phyloP scores from a whole-genome alignment of 2,888 invertebrate genomes.

The Crematogaster levior region DNA sequence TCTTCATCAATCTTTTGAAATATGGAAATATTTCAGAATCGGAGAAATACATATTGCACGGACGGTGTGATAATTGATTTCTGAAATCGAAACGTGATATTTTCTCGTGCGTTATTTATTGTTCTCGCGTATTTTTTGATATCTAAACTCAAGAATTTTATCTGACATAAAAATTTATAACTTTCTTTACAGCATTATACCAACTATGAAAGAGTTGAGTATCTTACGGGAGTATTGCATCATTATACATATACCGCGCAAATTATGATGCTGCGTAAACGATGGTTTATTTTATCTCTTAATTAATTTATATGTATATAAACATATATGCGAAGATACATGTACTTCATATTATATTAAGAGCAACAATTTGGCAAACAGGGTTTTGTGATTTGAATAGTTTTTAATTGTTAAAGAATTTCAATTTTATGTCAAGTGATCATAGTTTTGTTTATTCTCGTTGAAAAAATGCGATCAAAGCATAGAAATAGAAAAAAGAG shows the following conservation, averaged over 20 bases:
- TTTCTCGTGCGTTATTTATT: neutral
- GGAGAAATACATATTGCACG: slow-evolving; percentile 7
- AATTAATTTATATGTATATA: slow-evolving; percentile 25
- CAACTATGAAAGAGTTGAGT: neutral
- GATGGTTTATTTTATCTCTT: neutral
- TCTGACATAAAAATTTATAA: neutral
- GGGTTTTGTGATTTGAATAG: neutral
- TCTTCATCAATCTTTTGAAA: neutral
- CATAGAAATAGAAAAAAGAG: neutral
- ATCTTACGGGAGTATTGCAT: neutral
- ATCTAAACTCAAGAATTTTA: neutral
- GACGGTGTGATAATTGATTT: neutral
- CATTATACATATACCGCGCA: neutral
- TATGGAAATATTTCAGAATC: slow-evolving; percentile 5
- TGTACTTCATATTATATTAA: neutral
- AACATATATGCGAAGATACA: neutral
- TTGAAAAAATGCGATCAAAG: neutral
- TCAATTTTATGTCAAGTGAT: neutral
- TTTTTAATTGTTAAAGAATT: neutral
- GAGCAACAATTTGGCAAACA: neutral
- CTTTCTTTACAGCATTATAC: neutral
- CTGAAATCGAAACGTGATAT: neutral
- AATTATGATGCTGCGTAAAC: neutral
- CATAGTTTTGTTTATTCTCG: neutral
- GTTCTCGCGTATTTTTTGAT: neutral